phyloP scores from a whole-genome alignment of 1,140 invertebrate species.

The Papilio polytes region DNA sequence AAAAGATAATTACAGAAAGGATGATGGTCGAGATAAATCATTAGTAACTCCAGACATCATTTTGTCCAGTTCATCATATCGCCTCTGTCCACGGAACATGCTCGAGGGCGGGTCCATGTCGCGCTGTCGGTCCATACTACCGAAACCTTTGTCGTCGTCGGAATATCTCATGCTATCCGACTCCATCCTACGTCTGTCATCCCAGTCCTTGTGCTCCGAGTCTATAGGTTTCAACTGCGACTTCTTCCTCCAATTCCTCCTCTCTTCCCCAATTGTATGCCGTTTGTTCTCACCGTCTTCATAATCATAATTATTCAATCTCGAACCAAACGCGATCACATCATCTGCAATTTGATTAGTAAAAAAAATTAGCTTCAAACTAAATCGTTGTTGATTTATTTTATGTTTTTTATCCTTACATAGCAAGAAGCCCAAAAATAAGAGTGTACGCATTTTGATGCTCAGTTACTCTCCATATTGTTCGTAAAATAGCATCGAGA shows the following conservation, averaged over 20 bases:
- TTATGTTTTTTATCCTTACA: conserved; percentile 57
- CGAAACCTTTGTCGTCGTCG: conserved; percentile 55
- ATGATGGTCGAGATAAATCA: conserved; percentile 52
- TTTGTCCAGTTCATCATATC: conserved; percentile 61
- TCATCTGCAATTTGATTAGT: conserved; percentile 63
- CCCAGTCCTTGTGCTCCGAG: conserved; percentile 60
- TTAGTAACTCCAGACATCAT: conserved; percentile 50
- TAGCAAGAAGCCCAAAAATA: conserved; percentile 65
- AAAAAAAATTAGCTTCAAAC: not conserved
- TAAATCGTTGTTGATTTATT: conserved; percentile 6
- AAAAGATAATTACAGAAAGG: conserved; percentile 49
- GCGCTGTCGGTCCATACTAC: conserved; percentile 53
- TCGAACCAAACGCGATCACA: conserved; percentile 58
- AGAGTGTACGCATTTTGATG: conserved; percentile 64
- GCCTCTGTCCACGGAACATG: conserved; percentile 54
- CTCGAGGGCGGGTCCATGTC: conserved; percentile 51
- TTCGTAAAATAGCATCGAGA: conserved; percentile 46
- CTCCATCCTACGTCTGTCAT: conserved; percentile 59
- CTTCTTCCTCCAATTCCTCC: conserved; percentile 73
- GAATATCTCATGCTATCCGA: conserved; percentile 59
- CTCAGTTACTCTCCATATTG: conserved; percentile 41
- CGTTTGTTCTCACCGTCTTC: conserved; percentile 66
- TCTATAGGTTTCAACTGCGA: conserved; percentile 60
- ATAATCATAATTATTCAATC: conserved; percentile 65
- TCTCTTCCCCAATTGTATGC: conserved; percentile 62